phyloP scores from a whole-genome alignment of 2,888 invertebrate genomes.

The Nudaria mundana region DNA sequence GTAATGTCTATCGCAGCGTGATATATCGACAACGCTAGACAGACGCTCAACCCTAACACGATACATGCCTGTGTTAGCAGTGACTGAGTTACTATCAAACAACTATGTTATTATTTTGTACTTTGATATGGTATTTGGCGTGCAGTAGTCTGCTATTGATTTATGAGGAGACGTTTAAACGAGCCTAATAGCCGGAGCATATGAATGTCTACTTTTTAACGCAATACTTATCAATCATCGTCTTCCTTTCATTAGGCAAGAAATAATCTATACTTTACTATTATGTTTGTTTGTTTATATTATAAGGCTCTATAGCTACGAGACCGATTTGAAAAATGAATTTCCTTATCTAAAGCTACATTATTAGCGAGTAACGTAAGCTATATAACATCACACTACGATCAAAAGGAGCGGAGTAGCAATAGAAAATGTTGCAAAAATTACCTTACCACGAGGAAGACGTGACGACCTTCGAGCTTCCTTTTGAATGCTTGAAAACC shows the following conservation, averaged over 20 bases:
- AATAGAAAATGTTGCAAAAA: too few relatives aligned
- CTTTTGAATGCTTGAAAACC: too few relatives aligned
- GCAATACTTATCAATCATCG: background rate
- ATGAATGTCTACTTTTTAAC: constrained; percentile 31
- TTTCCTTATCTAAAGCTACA: too few relatives aligned
- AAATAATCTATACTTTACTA: too few relatives aligned
- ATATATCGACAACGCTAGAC: constrained; percentile 68
- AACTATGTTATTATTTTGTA: constrained; percentile 62
- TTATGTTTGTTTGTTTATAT: too few relatives aligned
- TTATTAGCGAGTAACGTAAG: too few relatives aligned
- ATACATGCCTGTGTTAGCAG: constrained; percentile 28
- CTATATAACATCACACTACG: too few relatives aligned
- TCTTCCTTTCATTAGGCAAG: background rate
- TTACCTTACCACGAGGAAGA: too few relatives aligned
- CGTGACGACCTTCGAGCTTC: too few relatives aligned
- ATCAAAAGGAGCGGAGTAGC: too few relatives aligned
- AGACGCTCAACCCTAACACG: constrained; percentile 42
- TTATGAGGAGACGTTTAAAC: constrained; percentile 25
- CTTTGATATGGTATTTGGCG: constrained; percentile 41
- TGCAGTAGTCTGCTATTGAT: constrained; percentile 21
- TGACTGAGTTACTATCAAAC: constrained; percentile 42
- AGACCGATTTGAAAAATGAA: too few relatives aligned
- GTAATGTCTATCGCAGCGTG: constrained; percentile 64
- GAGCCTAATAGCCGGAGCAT: constrained; percentile 13
- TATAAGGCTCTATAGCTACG: too few relatives aligned